Evolutionary conservation across 2,888 invertebrate species (phyloP).

Genomic region (Palloptera scutellata): DNA sequence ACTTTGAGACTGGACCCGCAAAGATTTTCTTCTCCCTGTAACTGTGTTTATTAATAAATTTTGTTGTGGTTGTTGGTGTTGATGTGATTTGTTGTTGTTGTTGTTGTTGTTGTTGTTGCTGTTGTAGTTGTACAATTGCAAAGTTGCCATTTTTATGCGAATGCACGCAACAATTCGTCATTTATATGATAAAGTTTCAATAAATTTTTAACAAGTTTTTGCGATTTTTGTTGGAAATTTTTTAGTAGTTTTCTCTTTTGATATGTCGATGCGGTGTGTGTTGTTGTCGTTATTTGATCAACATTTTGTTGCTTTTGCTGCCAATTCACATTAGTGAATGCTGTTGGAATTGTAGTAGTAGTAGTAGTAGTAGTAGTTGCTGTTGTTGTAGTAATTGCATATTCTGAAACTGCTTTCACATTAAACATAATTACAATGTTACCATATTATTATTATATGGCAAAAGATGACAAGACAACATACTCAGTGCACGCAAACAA

Average conservation of each 20-base stretch:
- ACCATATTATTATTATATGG: slow-evolving; percentile 8
- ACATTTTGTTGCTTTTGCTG: slow-evolving; percentile 13
- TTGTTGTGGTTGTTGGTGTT: slow-evolving; percentile 20
- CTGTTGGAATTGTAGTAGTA: slow-evolving; percentile 26
- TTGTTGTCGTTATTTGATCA: slow-evolving; percentile 18
- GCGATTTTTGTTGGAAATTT: slow-evolving; percentile 2
- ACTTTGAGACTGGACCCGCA: no score
- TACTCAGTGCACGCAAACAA: no score
- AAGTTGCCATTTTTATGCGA: slow-evolving; percentile 47
- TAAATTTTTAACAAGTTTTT: slow-evolving; percentile 34
- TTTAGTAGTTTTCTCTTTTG: neutral
- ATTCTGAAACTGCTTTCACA: slow-evolving; percentile 25
- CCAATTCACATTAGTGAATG: slow-evolving; percentile 23
- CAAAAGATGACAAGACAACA: no score
- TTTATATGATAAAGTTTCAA: slow-evolving; percentile 47
- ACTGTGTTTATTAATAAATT: neutral
- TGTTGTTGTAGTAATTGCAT: slow-evolving; percentile 16
- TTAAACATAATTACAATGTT: slow-evolving; percentile 30
- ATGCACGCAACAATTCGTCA: slow-evolving; percentile 47
- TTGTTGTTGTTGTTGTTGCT: slow-evolving; percentile 35
- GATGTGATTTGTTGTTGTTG: slow-evolving; percentile 27
- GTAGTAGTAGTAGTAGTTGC: slow-evolving; percentile 27
- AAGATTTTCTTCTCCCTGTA: slow-evolving; percentile 5
- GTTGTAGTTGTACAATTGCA: slow-evolving; percentile 44
- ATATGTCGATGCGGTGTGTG: slow-evolving; percentile 12